A percentile compares a stretch with the other conserved stretches of the same genome.
Conservation (phyloP, 2,113 vertebrate species). For the Argyrosomus japonicus region DNA sequence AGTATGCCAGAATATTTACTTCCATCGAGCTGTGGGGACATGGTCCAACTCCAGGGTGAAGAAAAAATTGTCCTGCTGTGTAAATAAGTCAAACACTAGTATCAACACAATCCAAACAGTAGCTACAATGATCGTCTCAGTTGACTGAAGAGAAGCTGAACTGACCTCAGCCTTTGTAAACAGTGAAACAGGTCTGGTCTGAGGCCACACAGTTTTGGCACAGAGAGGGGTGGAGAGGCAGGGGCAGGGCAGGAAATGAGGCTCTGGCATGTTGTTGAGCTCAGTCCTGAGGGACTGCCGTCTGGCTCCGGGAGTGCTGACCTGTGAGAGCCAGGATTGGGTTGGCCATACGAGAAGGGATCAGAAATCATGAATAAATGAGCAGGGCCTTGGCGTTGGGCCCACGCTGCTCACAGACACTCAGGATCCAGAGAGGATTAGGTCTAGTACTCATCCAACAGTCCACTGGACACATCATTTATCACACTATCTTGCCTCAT, state of each 20-base stretch:
- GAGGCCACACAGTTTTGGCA: background rate
- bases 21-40: background rate
- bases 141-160: background rate
- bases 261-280: slow-evolving; percentile 19
- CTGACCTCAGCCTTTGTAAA: slow-evolving; percentile 6
- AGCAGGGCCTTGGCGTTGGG: slow-evolving; percentile 24
- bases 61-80: too few species aligned
- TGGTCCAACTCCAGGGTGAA: background rate
- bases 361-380: slow-evolving; percentile 67
- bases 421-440: slow-evolving; percentile 10
- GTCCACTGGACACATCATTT: background rate
- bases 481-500: background rate
- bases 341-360: slow-evolving; percentile 50
- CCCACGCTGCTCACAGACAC: background rate
- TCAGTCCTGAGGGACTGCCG: slow-evolving; percentile 17
- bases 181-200: background rate
- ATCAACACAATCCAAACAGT: background rate
- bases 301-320: slow-evolving; percentile 54
- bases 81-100: background rate
- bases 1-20: background rate
- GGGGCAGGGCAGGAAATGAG: slow-evolving; percentile 15
- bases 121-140: slow-evolving; percentile 2
- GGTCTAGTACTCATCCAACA: background rate
- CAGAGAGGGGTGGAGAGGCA: background rate
- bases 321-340: slow-evolving; percentile 44